Evolutionary conservation across 2,888 invertebrate genomes (phyloP).

Genomic region (Chaitophorus viminalis): DNA sequence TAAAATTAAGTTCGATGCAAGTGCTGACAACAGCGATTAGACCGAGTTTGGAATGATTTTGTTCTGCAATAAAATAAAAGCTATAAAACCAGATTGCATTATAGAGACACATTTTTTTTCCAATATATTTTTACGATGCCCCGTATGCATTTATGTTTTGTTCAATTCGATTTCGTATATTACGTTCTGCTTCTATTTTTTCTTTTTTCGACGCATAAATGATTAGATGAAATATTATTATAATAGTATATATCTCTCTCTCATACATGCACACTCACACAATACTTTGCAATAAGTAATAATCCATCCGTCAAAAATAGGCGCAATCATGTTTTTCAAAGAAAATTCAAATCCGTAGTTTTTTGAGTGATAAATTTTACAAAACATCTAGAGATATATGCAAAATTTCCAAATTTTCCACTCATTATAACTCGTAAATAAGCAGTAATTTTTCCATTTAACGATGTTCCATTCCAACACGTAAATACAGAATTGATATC

Average conservation of each 20-base stretch:
- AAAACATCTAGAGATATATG: background rate
- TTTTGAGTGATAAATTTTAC: slow-evolving; percentile 54
- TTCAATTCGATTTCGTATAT: slow-evolving; percentile 19
- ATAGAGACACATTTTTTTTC: slow-evolving; percentile 43
- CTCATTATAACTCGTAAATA: background rate
- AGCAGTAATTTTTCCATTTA: slow-evolving; percentile 20
- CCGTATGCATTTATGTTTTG: slow-evolving; percentile 28
- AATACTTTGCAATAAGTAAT: slow-evolving; percentile 23
- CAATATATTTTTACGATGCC: slow-evolving; percentile 45
- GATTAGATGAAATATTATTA: background rate
- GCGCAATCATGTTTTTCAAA: slow-evolving; percentile 16
- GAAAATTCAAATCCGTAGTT: slow-evolving; percentile 43
- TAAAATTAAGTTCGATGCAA: background rate
- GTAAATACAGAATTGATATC: slow-evolving; percentile 32
- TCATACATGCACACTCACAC: background rate
- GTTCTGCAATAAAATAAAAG: slow-evolving; percentile 30
- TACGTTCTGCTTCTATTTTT: background rate
- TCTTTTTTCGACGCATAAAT: background rate
- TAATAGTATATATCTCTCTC: background rate
- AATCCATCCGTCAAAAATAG: slow-evolving; percentile 40
- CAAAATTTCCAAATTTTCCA: background rate
- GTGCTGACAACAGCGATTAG: slow-evolving; percentile 44
- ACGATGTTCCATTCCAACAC: slow-evolving; percentile 44
- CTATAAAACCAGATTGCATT: slow-evolving; percentile 51
- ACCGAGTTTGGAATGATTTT: slow-evolving; percentile 30